These are phyloP conservation scores for Podarcis lilfordi DNA, from an alignment of 2,797 vertebrate genomes.

Conservation along the genomic window DNA sequence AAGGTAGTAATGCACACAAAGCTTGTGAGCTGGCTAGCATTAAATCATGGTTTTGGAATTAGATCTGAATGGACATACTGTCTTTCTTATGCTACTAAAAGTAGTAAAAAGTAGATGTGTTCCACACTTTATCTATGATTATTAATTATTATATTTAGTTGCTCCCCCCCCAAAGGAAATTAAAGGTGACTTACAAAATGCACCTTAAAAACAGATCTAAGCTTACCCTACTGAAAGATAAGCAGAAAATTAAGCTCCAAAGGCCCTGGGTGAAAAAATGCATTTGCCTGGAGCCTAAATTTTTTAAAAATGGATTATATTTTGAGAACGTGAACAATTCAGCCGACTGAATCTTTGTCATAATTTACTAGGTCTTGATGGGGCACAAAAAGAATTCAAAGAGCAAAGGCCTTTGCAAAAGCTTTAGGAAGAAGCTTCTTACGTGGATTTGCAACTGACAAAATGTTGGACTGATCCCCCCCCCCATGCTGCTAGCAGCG, in stretches of 20 bases:
- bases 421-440: not conserved
- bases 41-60: not conserved
- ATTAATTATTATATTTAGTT: no score
- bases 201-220: no score
- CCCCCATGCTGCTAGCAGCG: not conserved
- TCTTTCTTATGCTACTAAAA: no score
- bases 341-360: not conserved
- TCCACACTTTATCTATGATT: not conserved
- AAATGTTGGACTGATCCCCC: not conserved
- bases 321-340: not conserved
- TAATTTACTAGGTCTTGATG: slow-evolving; percentile 3
- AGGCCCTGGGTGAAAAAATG: no score
- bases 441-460: not conserved
- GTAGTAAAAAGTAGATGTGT: no score
- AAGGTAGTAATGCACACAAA: not conserved
- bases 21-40: not conserved
- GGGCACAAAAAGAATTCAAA: not conserved
- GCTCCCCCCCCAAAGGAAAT: no score
- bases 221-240: no score
- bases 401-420: not conserved
- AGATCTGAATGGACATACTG: not conserved
- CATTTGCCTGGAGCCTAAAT: no score
- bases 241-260: no score
- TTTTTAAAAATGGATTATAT: not conserved
- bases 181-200: no score